Conservation (phyloP, 37 sponge, comb jelly and placozoan species). For the Ianthella basta region DNA sequence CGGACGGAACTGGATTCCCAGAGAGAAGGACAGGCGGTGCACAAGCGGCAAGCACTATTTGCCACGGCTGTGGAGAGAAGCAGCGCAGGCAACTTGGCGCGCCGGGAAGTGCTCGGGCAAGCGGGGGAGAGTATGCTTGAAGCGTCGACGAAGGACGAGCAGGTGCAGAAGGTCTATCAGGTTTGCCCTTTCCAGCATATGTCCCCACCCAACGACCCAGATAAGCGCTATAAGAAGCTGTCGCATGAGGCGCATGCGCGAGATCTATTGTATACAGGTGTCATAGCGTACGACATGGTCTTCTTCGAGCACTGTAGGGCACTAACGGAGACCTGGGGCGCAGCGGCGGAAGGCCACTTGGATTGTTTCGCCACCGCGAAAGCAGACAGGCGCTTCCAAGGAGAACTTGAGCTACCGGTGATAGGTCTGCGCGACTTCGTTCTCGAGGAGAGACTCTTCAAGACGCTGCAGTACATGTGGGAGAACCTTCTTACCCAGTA, state of each 20-base stretch:
- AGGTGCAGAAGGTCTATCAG: not conserved
- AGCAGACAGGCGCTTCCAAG: not conserved
- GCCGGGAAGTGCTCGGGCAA: not conserved
- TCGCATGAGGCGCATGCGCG: not conserved
- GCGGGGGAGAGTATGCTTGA: not conserved
- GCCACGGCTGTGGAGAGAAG: too few relatives aligned
- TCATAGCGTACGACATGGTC: not conserved
- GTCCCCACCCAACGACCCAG: not conserved
- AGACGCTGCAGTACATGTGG: not conserved
- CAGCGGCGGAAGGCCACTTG: not conserved
- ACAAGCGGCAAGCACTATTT: too few relatives aligned
- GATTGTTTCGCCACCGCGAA: not conserved
- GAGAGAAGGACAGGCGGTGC: too few relatives aligned
- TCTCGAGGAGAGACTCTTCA: not conserved
- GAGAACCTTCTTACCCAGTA: constrained; percentile 3
- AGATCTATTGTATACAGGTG: not conserved
- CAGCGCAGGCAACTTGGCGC: not conserved
- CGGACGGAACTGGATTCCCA: too few relatives aligned
- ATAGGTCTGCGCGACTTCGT: not conserved
- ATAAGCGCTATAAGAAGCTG: constrained; percentile 19
- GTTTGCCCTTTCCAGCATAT: not conserved
- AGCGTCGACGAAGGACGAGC: not conserved
- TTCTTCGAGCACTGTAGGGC: constrained; percentile 5
- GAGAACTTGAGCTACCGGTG: not conserved
- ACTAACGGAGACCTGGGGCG: not conserved